Conservation (phyloP, 2,113 vertebrate genomes). For the Cranoglanis bouderius region DNA sequence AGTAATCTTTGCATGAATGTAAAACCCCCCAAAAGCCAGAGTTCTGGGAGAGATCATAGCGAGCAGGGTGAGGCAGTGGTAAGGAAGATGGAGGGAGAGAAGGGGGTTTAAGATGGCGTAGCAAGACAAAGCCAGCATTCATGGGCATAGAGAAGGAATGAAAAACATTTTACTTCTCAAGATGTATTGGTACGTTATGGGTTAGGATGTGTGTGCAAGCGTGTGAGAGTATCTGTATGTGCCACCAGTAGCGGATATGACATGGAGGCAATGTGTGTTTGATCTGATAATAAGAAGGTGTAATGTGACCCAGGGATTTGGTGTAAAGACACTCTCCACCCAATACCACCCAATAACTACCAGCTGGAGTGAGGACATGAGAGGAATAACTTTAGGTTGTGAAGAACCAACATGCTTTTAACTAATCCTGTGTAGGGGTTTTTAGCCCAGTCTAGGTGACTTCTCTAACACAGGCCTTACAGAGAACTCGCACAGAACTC, state of each 20-base stretch:
- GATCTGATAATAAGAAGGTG: slow-evolving; percentile 50
- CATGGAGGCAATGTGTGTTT: slow-evolving; percentile 38
- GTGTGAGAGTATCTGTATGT: slow-evolving; percentile 34
- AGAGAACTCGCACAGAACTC: neutral
- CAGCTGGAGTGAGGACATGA: slow-evolving; percentile 17
- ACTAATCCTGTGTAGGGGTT: neutral
- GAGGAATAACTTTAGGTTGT: slow-evolving; percentile 2
- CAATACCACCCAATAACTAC: slow-evolving; percentile 35
- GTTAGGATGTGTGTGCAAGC: slow-evolving; percentile 45
- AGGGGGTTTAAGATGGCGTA: slow-evolving; percentile 75
- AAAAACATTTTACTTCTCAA: slow-evolving; percentile 80
- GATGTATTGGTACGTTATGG: slow-evolving; percentile 68
- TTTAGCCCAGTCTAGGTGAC: neutral
- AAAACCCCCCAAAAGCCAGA: neutral
- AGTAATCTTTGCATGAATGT: neutral
- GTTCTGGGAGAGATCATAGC: slow-evolving; percentile 37
- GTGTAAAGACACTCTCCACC: slow-evolving; percentile 40
- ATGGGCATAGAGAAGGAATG: slow-evolving; percentile 76
- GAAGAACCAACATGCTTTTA: slow-evolving; percentile 9
- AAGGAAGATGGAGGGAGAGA: slow-evolving; percentile 60
- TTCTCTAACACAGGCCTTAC: neutral
- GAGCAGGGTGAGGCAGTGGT: slow-evolving; percentile 44
- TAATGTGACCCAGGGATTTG: slow-evolving; percentile 28
- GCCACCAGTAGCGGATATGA: slow-evolving; percentile 39
- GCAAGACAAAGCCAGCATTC: slow-evolving; percentile 82